Base-by-base conservation (phyloP, 2,113 vertebrate genomes). In the Sisor rabdophorus region DNA sequence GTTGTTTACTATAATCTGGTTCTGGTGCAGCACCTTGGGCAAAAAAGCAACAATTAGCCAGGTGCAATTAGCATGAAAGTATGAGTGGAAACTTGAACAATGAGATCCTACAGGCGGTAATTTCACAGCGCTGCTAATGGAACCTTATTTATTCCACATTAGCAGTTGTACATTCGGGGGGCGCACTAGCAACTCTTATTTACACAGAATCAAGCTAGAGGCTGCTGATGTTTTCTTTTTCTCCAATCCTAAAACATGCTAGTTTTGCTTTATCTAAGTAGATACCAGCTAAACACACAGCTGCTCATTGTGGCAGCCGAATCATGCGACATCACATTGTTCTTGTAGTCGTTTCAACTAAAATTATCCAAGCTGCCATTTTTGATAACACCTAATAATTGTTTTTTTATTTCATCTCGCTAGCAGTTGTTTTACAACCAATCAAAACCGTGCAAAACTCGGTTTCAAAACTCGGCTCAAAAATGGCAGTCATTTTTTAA, bases 51-150 rank as follows among this genome's bases (percentile, higher is more conserved):
- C 88, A 85, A 89, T 87, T 86, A 84, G 78, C 81, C 67, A 13
- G 76, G 76, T 71, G 80, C 75, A 78, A 81, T 44, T 44, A 44
- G 40, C 40, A 10, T 36, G 32, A 36, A 10, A 83, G 86, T 74
- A 48, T 71, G 71, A 76, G 70, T 80, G 79, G 67, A 84, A 76
- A 80, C 64, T 72, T 47, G 58, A 76, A 83, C 87, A 78, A 60
- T 61, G 64, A 70, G 40, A 73, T 86, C 77, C 78, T 77, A 8
- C 44, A 71, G 82, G 82, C 59, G 44, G 60, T 80, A 80, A 84
- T 85, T 74, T 82, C 79, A 70, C 76, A 65, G 40, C 80, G 83
- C 59, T 55, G 59, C 83, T 88, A 88, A 86, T 84, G 71, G 82
- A 78, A 79, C 68, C 61, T 71, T 79, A 15, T 73, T 77, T 86